These are phyloP conservation scores for Petrocephalus sullivani DNA, from an alignment of 2,797 vertebrate genomes.

Conservation along the genomic window DNA sequence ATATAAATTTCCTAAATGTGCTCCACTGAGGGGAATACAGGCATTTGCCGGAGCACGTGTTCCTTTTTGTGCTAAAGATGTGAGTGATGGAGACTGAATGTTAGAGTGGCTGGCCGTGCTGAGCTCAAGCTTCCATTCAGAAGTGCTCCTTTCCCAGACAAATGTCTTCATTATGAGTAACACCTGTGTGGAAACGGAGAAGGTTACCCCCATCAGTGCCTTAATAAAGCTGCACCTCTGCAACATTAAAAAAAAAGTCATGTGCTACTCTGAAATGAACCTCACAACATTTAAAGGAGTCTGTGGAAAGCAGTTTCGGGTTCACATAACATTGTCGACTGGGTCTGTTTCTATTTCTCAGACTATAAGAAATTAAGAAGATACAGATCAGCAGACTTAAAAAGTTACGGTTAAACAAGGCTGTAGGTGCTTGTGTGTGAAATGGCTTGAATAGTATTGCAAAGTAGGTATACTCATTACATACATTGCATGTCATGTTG, in stretches of 20 bases:
- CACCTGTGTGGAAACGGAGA: background rate
- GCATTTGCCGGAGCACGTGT: background rate
- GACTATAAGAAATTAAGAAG: background rate
- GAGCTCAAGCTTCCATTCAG: background rate
- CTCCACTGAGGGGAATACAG: background rate
- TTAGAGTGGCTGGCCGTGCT: background rate
- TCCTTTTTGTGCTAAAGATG: background rate
- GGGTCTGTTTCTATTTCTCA: background rate
- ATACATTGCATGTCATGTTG: background rate
- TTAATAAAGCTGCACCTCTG: background rate
- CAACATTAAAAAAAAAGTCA: background rate
- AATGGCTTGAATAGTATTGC: background rate
- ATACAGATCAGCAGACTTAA: background rate
- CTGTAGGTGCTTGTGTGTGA: background rate
- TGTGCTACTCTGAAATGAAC: background rate
- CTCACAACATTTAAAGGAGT: background rate
- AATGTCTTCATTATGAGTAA: background rate
- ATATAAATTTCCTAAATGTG: background rate
- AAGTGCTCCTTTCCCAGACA: background rate
- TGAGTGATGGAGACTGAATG: background rate
- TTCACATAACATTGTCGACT: background rate
- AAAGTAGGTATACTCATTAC: background rate
- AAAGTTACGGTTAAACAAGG: background rate
- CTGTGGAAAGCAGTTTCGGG: background rate
- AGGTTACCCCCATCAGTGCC: background rate